Evolutionary conservation across 2,797 vertebrate genomes (phyloP).

Genomic region (Caiman crocodilus): DNA sequence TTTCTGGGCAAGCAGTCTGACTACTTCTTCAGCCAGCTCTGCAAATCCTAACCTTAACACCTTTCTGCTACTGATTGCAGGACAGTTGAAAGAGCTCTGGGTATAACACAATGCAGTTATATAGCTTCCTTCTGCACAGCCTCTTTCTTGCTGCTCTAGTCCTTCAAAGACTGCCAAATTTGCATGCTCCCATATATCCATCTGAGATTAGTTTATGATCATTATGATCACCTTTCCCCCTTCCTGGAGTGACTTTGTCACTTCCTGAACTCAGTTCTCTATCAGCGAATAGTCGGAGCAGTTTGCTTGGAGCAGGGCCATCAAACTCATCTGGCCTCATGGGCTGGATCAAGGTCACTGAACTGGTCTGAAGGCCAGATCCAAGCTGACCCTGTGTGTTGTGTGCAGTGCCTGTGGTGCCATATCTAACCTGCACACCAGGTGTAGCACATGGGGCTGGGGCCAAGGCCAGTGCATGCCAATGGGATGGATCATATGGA

Average conservation of each 20-base stretch:
- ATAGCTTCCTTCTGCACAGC: neutral
- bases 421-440: too few relatives aligned
- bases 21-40: neutral
- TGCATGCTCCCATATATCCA: rapidly evolving
- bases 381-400: too few relatives aligned
- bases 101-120: neutral
- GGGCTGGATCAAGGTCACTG: too few relatives aligned
- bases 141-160: neutral
- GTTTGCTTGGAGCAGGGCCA: neutral
- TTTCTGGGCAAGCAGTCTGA: neutral
- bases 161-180: neutral
- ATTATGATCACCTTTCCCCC: neutral
- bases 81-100: neutral
- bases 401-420: too few relatives aligned
- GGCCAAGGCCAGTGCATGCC: too few relatives aligned
- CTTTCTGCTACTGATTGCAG: neutral
- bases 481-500: too few relatives aligned
- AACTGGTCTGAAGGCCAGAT: too few relatives aligned
- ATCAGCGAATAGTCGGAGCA: too few relatives aligned
- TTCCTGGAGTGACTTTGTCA: neutral
- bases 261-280: rapidly evolving
- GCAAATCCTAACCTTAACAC: neutral
- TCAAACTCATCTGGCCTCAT: too few relatives aligned
- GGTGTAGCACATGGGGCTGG: too few relatives aligned
- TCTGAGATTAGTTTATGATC: neutral